Conservation (phyloP, 2,888 invertebrate species). For the Drosophila paranaensis region DNA sequence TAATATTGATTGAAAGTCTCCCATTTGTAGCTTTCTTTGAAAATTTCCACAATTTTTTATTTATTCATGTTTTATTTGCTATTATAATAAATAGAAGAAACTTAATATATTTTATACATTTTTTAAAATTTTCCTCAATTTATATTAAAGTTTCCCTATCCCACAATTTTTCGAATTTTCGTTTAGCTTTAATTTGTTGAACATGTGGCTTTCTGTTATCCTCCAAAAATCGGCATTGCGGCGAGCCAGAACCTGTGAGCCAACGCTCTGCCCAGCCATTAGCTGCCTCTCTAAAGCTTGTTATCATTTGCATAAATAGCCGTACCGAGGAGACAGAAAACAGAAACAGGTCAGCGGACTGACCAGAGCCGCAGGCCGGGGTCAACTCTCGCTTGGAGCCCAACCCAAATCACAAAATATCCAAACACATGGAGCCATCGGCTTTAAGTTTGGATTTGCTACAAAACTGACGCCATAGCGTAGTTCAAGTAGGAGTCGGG, state of each 20-base stretch:
- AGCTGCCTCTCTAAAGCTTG: constrained; percentile 12
- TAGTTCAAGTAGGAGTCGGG: neutral
- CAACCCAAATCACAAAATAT: constrained; percentile 67
- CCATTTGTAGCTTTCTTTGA: neutral
- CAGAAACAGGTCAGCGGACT: constrained; percentile 47
- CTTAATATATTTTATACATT: too few species aligned
- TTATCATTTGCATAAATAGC: constrained; percentile 61
- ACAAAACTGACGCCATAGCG: constrained; percentile 7
- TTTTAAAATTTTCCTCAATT: neutral
- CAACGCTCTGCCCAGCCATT: constrained; percentile 5
- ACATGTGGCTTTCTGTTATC: neutral
- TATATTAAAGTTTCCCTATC: neutral
- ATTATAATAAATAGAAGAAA: too few species aligned
- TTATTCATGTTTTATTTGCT: too few species aligned
- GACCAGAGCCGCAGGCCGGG: constrained; percentile 30
- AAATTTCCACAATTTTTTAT: neutral
- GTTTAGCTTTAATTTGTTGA: neutral
- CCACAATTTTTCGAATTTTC: too few species aligned
- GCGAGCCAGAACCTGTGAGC: constrained; percentile 14
- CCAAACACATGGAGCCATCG: constrained; percentile 72
- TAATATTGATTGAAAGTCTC: too few species aligned
- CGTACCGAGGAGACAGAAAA: constrained; percentile 2
- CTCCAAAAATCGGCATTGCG: neutral
- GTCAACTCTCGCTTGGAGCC: constrained; percentile 23
- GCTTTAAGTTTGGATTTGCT: constrained; percentile 53